Evolutionary conservation across 2,113 vertebrate genomes (phyloP).

Genomic region (Odocoileus hemionus): DNA sequence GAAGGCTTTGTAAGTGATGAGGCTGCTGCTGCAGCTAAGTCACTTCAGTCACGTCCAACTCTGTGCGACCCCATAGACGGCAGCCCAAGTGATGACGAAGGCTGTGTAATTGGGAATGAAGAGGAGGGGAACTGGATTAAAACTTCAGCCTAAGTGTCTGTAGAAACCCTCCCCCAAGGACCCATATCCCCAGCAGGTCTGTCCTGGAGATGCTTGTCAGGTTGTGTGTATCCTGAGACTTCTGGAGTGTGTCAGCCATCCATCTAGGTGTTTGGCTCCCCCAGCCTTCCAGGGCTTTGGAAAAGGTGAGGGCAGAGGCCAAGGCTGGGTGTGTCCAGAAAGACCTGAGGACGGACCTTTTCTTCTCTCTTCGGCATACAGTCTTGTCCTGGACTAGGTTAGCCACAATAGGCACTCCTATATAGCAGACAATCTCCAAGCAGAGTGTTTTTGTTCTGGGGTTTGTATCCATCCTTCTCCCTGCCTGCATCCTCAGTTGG

Average conservation of each 20-base stretch:
- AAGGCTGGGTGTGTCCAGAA: background rate
- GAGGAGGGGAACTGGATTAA: background rate
- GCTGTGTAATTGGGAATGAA: background rate
- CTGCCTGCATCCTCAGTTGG: background rate
- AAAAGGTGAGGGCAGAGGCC: background rate
- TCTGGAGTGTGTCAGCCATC: background rate
- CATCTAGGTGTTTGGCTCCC: too few relatives aligned
- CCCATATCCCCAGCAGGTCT: too few relatives aligned
- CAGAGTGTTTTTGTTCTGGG: background rate
- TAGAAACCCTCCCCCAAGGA: background rate
- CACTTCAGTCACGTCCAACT: background rate
- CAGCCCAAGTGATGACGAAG: background rate
- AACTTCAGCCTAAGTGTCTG: background rate
- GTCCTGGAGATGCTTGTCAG: too few relatives aligned
- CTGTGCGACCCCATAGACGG: fast-evolving
- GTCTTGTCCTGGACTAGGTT: too few relatives aligned
- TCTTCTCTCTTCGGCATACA: background rate
- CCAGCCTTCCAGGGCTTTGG: background rate
- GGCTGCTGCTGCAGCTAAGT: background rate
- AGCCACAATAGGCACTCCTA: fast-evolving
- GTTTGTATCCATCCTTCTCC: background rate
- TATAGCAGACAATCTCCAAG: fast-evolving
- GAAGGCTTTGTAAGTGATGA: too few relatives aligned
- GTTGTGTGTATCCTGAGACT: background rate
- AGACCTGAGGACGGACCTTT: background rate